Conservation (phyloP, 2,113 vertebrate species). For the Sorex araneus region DNA sequence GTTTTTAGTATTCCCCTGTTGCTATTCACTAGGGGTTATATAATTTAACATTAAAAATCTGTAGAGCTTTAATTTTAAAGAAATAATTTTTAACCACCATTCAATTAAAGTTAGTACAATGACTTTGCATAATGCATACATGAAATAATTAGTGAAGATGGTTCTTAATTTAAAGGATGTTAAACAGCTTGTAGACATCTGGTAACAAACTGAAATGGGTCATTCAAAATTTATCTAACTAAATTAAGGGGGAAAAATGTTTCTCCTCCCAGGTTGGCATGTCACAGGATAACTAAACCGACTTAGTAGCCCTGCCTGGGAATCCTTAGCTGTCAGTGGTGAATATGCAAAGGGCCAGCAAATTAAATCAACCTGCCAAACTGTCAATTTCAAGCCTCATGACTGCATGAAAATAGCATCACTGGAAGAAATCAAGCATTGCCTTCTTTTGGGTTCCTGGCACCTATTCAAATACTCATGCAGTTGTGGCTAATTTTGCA, state of each 20-base stretch:
- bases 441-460: slow-evolving; percentile 96
- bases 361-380: slow-evolving; percentile 99
- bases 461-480: slow-evolving; percentile 96
- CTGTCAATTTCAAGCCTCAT: slow-evolving; percentile 99
- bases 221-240: slow-evolving; percentile 99
- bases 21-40: slow-evolving; percentile 74
- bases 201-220: slow-evolving; percentile 97
- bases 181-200: slow-evolving; percentile 99
- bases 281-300: slow-evolving; percentile 96
- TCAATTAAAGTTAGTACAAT: slow-evolving; percentile 95
- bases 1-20: slow-evolving; percentile 63
- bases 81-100: slow-evolving; percentile 92
- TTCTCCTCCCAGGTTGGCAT: slow-evolving; percentile 93
- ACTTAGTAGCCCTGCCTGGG: slow-evolving; percentile 95
- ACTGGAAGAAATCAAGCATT: slow-evolving; percentile 98
- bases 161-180: slow-evolving; percentile 99
- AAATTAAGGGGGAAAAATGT: slow-evolving; percentile 95
- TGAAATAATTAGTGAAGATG: slow-evolving; percentile 98
- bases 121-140: slow-evolving; percentile 97
- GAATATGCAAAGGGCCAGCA: slow-evolving; percentile 99
- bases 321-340: slow-evolving; percentile 96
- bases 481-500: slow-evolving; percentile 99
- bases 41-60: slow-evolving; percentile 76
- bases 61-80: slow-evolving; percentile 85
- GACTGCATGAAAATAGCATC: slow-evolving; percentile 98